Evolutionary conservation across 2,113 vertebrate genomes (phyloP).

Genomic region (Tachysurus fulvidraco): DNA sequence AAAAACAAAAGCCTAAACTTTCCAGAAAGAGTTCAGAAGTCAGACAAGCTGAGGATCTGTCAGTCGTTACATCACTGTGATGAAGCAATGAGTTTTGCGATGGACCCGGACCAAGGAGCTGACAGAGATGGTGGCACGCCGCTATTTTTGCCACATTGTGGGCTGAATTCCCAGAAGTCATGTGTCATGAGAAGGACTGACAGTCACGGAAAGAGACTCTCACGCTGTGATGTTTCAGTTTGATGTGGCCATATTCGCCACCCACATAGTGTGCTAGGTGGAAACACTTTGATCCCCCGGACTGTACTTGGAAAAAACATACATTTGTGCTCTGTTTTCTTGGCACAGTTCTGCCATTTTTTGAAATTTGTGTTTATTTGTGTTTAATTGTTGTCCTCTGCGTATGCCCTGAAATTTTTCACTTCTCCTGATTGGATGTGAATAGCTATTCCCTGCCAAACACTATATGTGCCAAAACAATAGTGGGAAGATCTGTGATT

Average conservation of each 20-base stretch:
- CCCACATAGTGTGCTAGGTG: neutral
- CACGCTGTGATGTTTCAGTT: slow-evolving; percentile 4
- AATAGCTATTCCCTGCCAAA: slow-evolving; percentile 60
- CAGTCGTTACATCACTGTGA: slow-evolving; percentile 33
- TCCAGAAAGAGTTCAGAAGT: slow-evolving; percentile 28
- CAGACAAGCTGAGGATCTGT: slow-evolving; percentile 19
- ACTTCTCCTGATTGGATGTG: slow-evolving; percentile 61
- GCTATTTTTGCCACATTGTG: slow-evolving; percentile 13
- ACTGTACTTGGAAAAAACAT: neutral
- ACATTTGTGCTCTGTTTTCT: slow-evolving; percentile 11
- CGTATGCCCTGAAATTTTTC: slow-evolving; percentile 32
- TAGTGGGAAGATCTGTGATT: slow-evolving; percentile 68
- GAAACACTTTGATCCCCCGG: slow-evolving; percentile 5
- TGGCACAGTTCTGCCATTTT: slow-evolving; percentile 35
- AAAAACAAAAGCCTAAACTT: slow-evolving; percentile 21
- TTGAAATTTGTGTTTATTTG: slow-evolving; percentile 17
- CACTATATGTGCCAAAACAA: slow-evolving; percentile 72
- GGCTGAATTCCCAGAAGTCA: slow-evolving; percentile 27
- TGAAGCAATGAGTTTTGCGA: neutral
- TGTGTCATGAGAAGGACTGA: slow-evolving; percentile 25
- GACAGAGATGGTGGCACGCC: slow-evolving; percentile 15
- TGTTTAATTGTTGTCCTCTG: slow-evolving; percentile 47
- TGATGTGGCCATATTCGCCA: neutral
- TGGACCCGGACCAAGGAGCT: slow-evolving; percentile 5
- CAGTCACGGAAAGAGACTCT: neutral